Percentiles rank a stretch among this genome's conserved stretches.
These are phyloP conservation scores for Burhinus bistriatus DNA, from an alignment of 2,113 vertebrate genomes.

Conservation along the genomic window DNA sequence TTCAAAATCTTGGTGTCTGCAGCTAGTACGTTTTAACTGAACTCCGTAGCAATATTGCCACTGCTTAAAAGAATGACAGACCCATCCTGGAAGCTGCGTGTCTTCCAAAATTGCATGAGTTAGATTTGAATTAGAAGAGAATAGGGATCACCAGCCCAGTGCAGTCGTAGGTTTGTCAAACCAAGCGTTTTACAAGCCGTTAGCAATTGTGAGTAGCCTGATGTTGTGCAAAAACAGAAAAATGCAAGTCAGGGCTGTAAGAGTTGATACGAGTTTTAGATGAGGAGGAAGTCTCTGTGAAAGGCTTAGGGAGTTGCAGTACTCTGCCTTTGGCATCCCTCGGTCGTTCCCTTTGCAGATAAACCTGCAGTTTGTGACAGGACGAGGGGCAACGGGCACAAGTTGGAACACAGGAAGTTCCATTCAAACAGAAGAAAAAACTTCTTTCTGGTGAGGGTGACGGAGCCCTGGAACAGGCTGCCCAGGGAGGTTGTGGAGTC, in stretches of 20 bases:
- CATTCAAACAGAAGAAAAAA: too few relatives aligned
- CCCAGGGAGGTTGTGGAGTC: too few relatives aligned
- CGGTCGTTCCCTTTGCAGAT: fast-evolving
- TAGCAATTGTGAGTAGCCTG: neutral
- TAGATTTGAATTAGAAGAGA: fast-evolving
- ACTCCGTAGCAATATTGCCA: neutral
- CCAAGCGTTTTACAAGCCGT: neutral
- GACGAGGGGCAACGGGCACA: too few relatives aligned
- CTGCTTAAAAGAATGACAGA: neutral
- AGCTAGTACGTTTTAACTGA: neutral
- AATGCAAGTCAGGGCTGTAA: neutral
- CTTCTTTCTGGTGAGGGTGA: too few relatives aligned
- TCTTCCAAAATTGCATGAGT: fast-evolving
- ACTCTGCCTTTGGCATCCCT: neutral
- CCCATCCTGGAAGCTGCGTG: neutral
- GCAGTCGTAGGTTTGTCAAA: neutral
- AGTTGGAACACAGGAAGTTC: too few relatives aligned
- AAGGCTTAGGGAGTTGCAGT: neutral
- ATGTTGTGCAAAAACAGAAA: neutral
- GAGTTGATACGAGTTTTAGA: fast-evolving
- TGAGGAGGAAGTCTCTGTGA: neutral
- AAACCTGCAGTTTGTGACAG: neutral
- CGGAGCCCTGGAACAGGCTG: too few relatives aligned
- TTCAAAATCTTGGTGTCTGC: neutral
- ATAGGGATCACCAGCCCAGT: neutral